A percentile compares a stretch with the other conserved stretches of the same genome.
These are phyloP conservation scores for Drosophila cracens DNA, from an alignment of 2,888 invertebrate species.

Conservation along the genomic window DNA sequence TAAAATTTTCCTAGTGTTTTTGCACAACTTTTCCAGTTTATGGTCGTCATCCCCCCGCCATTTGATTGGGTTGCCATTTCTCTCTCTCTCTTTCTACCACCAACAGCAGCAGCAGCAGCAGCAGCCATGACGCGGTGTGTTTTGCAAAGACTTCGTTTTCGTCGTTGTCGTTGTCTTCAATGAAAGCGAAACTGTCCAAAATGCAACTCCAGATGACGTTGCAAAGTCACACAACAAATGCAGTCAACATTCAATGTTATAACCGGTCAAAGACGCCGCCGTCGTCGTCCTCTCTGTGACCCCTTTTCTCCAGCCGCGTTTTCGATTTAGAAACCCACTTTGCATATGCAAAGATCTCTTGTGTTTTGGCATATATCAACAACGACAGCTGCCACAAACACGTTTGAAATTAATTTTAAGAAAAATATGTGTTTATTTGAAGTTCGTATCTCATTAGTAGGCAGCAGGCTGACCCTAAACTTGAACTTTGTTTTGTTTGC, in stretches of 20 bases:
- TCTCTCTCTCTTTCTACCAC: conserved; percentile 12
- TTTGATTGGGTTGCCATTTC: conserved; percentile 60
- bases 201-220: conserved; percentile 59
- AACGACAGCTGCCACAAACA: conserved; percentile 38
- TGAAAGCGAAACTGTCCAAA: conserved; percentile 72
- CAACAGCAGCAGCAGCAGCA: neutral
- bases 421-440: conserved; percentile 24
- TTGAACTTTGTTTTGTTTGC: conserved; percentile 61
- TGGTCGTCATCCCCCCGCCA: conserved; percentile 8
- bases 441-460: conserved; percentile 63
- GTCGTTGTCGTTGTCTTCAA: conserved; percentile 41
- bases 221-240: conserved; percentile 49
- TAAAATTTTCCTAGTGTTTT: conserved; percentile 72
- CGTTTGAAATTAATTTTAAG: conserved; percentile 54
- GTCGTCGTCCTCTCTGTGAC: conserved; percentile 5
- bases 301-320: conserved; percentile 26
- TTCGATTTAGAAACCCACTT: conserved; percentile 76
- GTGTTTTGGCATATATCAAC: conserved; percentile 59
- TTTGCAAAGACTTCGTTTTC: conserved; percentile 32
- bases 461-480: conserved; percentile 66
- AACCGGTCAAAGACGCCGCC: conserved; percentile 69
- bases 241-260: conserved; percentile 61
- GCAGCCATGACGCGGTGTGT: conserved; percentile 29
- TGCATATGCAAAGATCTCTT: conserved; percentile 57
- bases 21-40: conserved; percentile 74